Evolutionary conservation across 2,113 vertebrate species (phyloP).

Genomic region (Urocolius indicus): DNA sequence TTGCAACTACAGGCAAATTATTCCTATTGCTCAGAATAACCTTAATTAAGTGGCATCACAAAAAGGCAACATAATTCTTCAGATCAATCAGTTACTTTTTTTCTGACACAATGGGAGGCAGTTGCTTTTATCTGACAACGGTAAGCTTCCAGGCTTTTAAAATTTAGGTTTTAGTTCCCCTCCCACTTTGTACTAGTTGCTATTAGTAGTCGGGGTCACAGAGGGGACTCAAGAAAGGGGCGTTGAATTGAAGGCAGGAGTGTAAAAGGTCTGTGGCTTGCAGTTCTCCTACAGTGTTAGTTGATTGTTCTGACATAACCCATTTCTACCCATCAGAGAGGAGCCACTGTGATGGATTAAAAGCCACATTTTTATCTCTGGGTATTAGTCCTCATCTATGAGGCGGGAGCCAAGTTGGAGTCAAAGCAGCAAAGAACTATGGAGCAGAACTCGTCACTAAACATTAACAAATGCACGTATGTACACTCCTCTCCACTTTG

Average conservation of each 20-base stretch:
- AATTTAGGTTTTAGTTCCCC: not conserved
- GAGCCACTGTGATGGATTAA: not conserved
- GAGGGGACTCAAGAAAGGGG: not conserved
- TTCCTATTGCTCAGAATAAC: not conserved
- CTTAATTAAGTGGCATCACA: not conserved
- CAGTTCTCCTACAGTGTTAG: not conserved
- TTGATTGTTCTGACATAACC: not conserved
- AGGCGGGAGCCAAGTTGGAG: not conserved
- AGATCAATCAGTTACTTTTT: not conserved
- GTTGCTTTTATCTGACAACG: slow-evolving; percentile 12
- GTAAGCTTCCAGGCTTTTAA: not conserved
- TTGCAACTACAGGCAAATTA: not conserved
- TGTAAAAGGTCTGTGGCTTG: not conserved
- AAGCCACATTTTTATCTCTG: not conserved
- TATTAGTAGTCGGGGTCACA: not conserved
- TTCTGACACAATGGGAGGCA: not conserved
- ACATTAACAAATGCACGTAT: accelerated
- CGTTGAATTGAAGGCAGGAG: not conserved
- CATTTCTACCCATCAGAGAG: not conserved
- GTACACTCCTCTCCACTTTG: not conserved
- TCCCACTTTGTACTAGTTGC: not conserved
- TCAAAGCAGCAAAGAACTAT: not conserved
- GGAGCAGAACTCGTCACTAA: not conserved
- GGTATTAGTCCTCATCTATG: not conserved
- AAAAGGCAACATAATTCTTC: not conserved